Evolutionary conservation across 2,113 vertebrate genomes (phyloP).

Genomic region (Rhinolophus ferrumequinum): DNA sequence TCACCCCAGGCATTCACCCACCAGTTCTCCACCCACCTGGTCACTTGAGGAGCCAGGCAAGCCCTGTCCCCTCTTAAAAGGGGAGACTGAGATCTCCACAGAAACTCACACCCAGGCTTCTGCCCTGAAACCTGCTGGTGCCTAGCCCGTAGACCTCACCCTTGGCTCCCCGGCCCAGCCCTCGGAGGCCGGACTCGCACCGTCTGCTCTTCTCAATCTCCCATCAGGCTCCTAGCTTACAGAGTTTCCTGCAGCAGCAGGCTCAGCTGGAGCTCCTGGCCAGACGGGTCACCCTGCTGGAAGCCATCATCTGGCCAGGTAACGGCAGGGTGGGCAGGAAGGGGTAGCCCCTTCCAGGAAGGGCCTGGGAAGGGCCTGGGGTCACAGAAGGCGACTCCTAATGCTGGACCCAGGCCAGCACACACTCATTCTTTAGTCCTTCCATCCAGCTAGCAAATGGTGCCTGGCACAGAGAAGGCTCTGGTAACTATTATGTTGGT

Average conservation of each 20-base stretch:
- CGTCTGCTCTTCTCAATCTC: slow-evolving; percentile 94
- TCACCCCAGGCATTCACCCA: background rate
- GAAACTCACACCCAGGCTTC: background rate
- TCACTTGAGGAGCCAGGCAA: background rate
- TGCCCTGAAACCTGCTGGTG: background rate
- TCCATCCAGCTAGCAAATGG: background rate
- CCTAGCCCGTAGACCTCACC: background rate
- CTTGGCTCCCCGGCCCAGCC: background rate
- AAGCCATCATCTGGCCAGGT: slow-evolving; percentile 99
- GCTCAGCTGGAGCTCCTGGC: slow-evolving; percentile 98
- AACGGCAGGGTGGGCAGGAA: slow-evolving; percentile 83
- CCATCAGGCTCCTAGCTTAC: slow-evolving; percentile 98
- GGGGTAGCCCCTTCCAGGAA: slow-evolving; percentile 63
- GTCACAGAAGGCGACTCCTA: background rate
- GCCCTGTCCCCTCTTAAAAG: background rate
- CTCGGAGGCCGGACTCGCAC: slow-evolving; percentile 78
- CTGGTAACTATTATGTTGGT: background rate
- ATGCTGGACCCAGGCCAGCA: background rate
- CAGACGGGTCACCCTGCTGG: slow-evolving; percentile 99
- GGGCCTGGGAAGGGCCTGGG: slow-evolving; percentile 59
- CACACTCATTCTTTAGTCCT: background rate
- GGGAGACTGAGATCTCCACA: background rate
- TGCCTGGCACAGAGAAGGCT: background rate
- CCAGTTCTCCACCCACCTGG: background rate
- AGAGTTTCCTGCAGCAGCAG: slow-evolving; percentile 96